Percentiles rank a stretch among this genome's conserved stretches.
phyloP scores from a whole-genome alignment of 2,113 vertebrate genomes.

The Mohoua ochrocephala region DNA sequence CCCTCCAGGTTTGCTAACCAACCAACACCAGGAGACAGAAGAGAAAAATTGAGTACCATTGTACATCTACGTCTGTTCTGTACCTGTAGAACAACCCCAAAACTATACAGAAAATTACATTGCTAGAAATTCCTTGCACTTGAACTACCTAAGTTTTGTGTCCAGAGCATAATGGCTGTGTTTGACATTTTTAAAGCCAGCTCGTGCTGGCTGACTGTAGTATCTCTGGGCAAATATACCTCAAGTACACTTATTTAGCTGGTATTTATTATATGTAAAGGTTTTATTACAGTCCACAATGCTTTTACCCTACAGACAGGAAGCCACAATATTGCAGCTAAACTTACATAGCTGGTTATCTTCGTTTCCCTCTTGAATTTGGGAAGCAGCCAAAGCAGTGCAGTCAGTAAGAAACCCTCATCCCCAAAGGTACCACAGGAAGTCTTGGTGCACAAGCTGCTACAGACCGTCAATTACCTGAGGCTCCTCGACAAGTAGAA shows the following conservation, averaged over 20 bases:
- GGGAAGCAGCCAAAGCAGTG: neutral
- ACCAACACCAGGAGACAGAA: neutral
- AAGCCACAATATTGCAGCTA: constrained; percentile 10
- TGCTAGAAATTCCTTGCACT: neutral
- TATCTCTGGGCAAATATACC: neutral
- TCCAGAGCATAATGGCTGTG: neutral
- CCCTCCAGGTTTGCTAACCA: neutral
- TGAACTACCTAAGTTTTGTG: neutral
- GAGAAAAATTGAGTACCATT: neutral
- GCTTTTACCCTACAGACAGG: neutral
- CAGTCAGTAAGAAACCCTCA: neutral
- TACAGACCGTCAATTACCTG: neutral
- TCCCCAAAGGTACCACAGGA: neutral
- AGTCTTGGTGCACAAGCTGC: neutral
- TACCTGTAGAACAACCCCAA: neutral
- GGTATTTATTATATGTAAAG: neutral
- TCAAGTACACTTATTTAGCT: neutral
- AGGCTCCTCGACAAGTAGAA: neutral
- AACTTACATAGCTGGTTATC: neutral
- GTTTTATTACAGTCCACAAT: neutral
- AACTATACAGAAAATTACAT: neutral
- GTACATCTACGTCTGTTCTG: neutral
- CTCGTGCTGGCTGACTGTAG: neutral
- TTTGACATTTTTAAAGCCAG: neutral
- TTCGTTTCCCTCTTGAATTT: neutral